Evolutionary conservation across 2,113 vertebrate species (phyloP).

Genomic region (Bostrychus sinensis): DNA sequence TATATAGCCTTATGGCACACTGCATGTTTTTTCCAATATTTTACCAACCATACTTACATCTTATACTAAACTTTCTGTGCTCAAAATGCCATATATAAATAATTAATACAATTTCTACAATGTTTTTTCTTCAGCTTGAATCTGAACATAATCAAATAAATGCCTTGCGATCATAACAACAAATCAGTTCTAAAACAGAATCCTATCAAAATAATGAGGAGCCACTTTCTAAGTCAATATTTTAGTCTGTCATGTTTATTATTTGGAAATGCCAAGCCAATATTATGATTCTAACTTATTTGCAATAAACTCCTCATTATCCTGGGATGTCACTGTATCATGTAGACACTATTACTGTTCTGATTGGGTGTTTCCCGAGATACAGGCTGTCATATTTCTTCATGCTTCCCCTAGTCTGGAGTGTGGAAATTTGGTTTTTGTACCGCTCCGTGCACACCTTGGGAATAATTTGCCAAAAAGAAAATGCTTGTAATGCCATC

Average conservation of each 20-base stretch:
- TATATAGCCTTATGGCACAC: no score
- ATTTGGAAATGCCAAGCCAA: constrained; percentile 1
- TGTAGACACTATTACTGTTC: neutral
- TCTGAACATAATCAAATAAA: neutral
- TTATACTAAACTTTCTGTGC: neutral
- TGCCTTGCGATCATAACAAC: neutral
- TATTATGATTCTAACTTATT: neutral
- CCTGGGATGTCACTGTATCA: neutral
- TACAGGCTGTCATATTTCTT: constrained; percentile 1
- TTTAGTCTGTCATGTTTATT: neutral
- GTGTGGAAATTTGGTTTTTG: neutral
- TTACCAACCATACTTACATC: no score
- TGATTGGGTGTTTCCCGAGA: constrained; percentile 2
- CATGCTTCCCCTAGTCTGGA: neutral
- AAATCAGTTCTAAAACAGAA: neutral
- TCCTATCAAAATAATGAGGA: neutral
- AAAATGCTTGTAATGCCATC: constrained; percentile 23
- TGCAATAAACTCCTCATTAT: constrained; percentile 2
- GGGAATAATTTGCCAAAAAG: constrained; percentile 33
- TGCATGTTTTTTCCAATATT: no score
- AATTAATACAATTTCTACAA: no score
- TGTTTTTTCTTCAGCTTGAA: no score
- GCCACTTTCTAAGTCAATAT: neutral
- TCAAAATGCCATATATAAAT: neutral
- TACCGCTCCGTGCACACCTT: constrained; percentile 8